These are phyloP conservation scores for Hylaeus anthracinus DNA, from an alignment of 1,140 invertebrate genomes.

Conservation along the genomic window DNA sequence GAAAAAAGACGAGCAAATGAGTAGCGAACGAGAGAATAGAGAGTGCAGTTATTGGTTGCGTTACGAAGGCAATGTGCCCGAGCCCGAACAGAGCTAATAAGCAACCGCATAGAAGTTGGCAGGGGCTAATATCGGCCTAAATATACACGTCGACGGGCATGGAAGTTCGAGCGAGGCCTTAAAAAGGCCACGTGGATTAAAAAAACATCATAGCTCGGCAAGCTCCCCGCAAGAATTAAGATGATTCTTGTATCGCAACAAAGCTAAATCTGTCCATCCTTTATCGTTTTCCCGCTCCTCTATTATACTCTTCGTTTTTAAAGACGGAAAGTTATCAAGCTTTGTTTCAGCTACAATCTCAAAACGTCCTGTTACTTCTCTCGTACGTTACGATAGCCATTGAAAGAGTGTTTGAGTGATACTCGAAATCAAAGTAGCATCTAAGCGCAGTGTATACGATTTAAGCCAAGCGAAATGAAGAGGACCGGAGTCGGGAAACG, in stretches of 20 bases:
- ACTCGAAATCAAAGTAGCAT: no score
- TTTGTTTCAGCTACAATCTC: no score
- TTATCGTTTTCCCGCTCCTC: neutral
- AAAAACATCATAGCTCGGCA: slow-evolving; percentile 46
- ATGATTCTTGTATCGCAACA: slow-evolving; percentile 42
- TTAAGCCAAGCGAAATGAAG: no score
- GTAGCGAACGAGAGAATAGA: slow-evolving; percentile 5
- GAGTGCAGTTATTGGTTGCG: slow-evolving; percentile 49
- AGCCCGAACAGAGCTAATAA: slow-evolving; percentile 67
- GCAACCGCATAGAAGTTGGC: slow-evolving; percentile 57
- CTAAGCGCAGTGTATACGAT: no score
- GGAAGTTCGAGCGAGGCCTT: slow-evolving; percentile 22
- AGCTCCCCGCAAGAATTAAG: slow-evolving; percentile 53
- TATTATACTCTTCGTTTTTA: neutral
- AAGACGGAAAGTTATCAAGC: no score
- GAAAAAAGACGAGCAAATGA: slow-evolving; percentile 1
- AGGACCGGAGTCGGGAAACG: neutral
- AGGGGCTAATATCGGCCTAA: slow-evolving; percentile 67
- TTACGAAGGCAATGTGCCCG: slow-evolving; percentile 62
- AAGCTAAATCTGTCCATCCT: slow-evolving; percentile 13
- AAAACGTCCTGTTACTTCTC: no score
- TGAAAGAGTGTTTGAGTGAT: no score
- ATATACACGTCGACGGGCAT: slow-evolving; percentile 64
- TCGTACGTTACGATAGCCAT: no score
- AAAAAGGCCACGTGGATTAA: slow-evolving; percentile 60